Base-by-base conservation (phyloP, 2,888 invertebrate species). In the Stenchaetothrips biformis region DNA sequence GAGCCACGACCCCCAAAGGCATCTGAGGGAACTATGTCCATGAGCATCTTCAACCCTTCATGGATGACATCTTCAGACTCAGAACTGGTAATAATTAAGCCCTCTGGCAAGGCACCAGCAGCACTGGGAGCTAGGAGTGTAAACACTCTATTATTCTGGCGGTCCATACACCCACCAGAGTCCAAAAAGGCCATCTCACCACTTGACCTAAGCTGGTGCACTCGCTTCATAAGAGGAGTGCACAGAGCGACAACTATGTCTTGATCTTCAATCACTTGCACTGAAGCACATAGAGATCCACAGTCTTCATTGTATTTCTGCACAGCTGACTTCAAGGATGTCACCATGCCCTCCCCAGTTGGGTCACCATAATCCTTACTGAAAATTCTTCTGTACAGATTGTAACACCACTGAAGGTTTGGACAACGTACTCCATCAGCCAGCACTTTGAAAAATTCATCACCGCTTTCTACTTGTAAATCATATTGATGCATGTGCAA, bases 291-390 rank as follows among this genome's bases (percentile, higher is more conserved):
- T 62, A 7, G 13, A 8, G 62, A 62, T 62, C n/a, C 62, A 62
- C 62, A 62, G 7, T 62, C 62, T 62, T 62, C 62, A 62, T 62
- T 62, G n/a, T 62, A 62, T n/a, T n/a, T 62, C 7, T 62, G 62
- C 6, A 62, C 62, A n/a, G 62, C 62, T 2, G 62, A 1, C n/a
- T 62, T 62, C 11, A 62, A 62, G 18, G 62, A 62, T 18, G 62
- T n/a, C n/a, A 62, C 18, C 62, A 62, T 62, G n/a, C 62, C 62
- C n/a, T 62, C 62, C 62, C 62, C 62, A n/a, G 62, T 62, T 16
- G 62, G 62, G 18, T 16, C 62, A 62, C 62, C 62, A 62, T 62
- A 62, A n/a, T 16, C 62, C n/a, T 18, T 9, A 8, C 18, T 62
- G 62, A 62, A 62, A 18, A 62, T 62, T 9, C 18, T 62, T 62